phyloP scores from a whole-genome alignment of 1,140 invertebrate species.

The Dreissena rostriformis region DNA sequence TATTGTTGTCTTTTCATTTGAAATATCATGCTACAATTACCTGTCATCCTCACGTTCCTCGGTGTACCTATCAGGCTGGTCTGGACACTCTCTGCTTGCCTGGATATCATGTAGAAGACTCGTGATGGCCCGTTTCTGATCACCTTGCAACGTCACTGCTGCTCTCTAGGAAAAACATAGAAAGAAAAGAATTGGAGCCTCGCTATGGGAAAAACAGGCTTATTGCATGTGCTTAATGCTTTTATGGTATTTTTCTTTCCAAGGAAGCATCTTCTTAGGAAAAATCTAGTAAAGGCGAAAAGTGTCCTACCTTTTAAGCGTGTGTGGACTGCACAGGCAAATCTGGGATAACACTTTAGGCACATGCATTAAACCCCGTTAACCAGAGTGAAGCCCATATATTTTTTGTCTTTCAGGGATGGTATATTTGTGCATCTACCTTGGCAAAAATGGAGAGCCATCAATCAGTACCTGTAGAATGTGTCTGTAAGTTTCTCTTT shows the following conservation, averaged over 20 bases:
- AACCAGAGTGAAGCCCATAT: no score
- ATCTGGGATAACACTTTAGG: no score
- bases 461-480: no score
- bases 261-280: background rate
- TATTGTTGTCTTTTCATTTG: background rate
- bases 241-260: background rate
- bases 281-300: background rate
- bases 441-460: no score
- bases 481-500: no score
- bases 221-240: background rate
- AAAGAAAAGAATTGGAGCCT: no score
- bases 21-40: background rate
- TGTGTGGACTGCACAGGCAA: no score
- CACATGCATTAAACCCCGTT: no score
- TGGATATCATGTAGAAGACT: slow-evolving; percentile 64
- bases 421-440: no score
- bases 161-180: slow-evolving; percentile 8
- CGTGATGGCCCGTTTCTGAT: slow-evolving; percentile 61
- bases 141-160: slow-evolving; percentile 56
- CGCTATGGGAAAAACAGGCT: background rate
- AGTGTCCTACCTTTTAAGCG: no score
- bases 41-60: slow-evolving; percentile 14
- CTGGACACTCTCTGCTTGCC: slow-evolving; percentile 36
- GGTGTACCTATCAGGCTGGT: slow-evolving; percentile 49
- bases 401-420: no score